Base-by-base conservation (phyloP, 2,888 invertebrate species). In the Tetrapedia diversipes region DNA sequence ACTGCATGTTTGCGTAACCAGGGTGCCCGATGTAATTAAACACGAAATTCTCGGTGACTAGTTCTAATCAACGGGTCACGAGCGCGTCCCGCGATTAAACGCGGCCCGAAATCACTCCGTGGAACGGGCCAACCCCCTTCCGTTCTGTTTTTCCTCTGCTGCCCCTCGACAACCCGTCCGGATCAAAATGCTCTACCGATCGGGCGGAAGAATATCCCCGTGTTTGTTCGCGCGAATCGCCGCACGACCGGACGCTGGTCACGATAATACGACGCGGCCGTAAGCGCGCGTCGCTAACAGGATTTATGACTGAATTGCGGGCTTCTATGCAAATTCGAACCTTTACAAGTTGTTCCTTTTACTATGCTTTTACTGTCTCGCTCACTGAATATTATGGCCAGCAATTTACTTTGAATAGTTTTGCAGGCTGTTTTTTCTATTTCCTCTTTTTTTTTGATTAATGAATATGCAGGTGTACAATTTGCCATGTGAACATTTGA, bases 1-100 rank as follows among this genome's bases (percentile, higher is more conserved):
- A 68, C 41, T 60, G 27, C 49, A 47, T 29, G 39, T 53, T 49
- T 45, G 51, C 53, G 37, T 22, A 49, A 53, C n/a, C 37, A 32
- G 37, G 10, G 10, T 43, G 59, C 16, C n/a, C 34, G 41, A 37
- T 59, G 56, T 77, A 80, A 81, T 80, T 80, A 61, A 59, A 60
- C 71, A 24, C 19, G 66, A 83, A 73, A 81, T 73, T 80, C 71
- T 65, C 45, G 56, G 45, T 37, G 71, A 76, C 72, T 70, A 65
- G 68, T 64, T 60, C 56, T 77, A 80, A 81, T 76, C 72, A 64
- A 60, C 51, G 63, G 37, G 32, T 66, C 67, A 27, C 54, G 61
- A 70, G 43, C 41, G 2, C 47, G 60, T 51, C n/a, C 14, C 8
- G 27, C 47, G 64, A 77, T 72, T 60, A 39, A 67, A 37, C 71